phyloP scores from a whole-genome alignment of 2,888 invertebrate genomes.

The Ophion obscuratus region DNA sequence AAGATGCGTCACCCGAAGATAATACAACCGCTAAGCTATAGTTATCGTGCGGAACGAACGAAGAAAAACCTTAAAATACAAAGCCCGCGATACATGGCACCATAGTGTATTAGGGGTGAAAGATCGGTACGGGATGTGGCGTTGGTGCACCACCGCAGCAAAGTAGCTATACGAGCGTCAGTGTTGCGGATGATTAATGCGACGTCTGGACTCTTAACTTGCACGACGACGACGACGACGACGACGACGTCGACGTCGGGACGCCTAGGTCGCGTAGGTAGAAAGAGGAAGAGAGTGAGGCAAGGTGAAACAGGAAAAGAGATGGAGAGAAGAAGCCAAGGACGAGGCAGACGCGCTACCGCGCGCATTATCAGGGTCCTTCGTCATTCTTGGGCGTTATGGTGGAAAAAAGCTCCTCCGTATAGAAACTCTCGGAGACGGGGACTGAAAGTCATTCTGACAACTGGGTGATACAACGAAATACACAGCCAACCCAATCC shows the following conservation, averaged over 20 bases:
- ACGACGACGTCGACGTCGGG: slow-evolving; percentile 59
- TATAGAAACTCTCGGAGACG: slow-evolving; percentile 31
- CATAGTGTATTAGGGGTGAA: slow-evolving; percentile 34
- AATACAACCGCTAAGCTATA: neutral
- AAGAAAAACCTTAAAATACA: slow-evolving; percentile 31
- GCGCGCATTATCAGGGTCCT: slow-evolving; percentile 67
- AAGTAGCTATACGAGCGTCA: slow-evolving; percentile 53
- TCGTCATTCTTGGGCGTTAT: slow-evolving; percentile 65
- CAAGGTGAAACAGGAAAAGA: slow-evolving; percentile 25
- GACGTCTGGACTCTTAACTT: slow-evolving; percentile 67
- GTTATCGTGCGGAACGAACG: neutral
- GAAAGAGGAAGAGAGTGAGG: slow-evolving; percentile 34
- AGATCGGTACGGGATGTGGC: slow-evolving; percentile 37
- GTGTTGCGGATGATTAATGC: slow-evolving; percentile 67
- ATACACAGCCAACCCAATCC: neutral
- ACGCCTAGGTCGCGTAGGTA: slow-evolving; percentile 51
- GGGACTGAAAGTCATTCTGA: slow-evolving; percentile 30
- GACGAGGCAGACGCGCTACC: slow-evolving; percentile 49
- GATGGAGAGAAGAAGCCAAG: slow-evolving; percentile 26
- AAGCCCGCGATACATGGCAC: slow-evolving; percentile 2
- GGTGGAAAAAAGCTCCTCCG: slow-evolving; percentile 31
- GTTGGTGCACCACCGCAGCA: slow-evolving; percentile 17
- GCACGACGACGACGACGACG: slow-evolving; percentile 51
- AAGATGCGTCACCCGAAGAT: neutral
- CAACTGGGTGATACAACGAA: slow-evolving; percentile 37